Conservation (phyloP, 2,888 invertebrate genomes). For the Thera obeliscata region DNA sequence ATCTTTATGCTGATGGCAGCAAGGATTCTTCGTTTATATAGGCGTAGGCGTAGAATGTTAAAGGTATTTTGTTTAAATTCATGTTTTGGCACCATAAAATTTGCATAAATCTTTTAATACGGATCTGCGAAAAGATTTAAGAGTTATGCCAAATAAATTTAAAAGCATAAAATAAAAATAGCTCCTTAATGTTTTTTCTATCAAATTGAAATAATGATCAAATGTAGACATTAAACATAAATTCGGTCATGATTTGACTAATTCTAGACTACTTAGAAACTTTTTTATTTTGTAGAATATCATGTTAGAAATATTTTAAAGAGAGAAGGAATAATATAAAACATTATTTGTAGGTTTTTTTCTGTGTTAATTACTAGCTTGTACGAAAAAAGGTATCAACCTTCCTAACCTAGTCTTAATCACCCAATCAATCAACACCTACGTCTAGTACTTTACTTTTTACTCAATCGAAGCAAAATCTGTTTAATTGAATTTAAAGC, state of each 20-base stretch:
- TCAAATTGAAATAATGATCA: no score
- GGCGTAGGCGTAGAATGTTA: slow-evolving; percentile 24
- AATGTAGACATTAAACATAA: no score
- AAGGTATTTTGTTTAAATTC: slow-evolving; percentile 4
- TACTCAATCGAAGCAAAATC: slow-evolving; percentile 20
- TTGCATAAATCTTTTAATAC: slow-evolving; percentile 2
- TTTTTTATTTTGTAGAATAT: no score
- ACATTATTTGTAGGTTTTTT: no score
- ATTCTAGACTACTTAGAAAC: no score
- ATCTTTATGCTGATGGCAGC: slow-evolving; percentile 37
- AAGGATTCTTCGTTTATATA: background rate
- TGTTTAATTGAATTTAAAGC: slow-evolving; percentile 39
- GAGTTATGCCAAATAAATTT: background rate
- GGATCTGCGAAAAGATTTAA: background rate
- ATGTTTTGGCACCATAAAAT: slow-evolving; percentile 18
- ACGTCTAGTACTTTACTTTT: slow-evolving; percentile 21
- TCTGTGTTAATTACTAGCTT: no score
- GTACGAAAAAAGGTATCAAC: background rate
- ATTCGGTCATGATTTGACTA: no score
- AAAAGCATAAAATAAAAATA: background rate
- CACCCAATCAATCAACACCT: slow-evolving; percentile 38
- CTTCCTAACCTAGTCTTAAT: slow-evolving; percentile 21
- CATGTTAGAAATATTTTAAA: no score
- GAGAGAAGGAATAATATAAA: no score
- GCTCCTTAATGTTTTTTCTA: background rate